These are phyloP conservation scores for Oncorhynchus clarkii DNA, from an alignment of 2,113 vertebrate genomes.

Conservation along the genomic window DNA sequence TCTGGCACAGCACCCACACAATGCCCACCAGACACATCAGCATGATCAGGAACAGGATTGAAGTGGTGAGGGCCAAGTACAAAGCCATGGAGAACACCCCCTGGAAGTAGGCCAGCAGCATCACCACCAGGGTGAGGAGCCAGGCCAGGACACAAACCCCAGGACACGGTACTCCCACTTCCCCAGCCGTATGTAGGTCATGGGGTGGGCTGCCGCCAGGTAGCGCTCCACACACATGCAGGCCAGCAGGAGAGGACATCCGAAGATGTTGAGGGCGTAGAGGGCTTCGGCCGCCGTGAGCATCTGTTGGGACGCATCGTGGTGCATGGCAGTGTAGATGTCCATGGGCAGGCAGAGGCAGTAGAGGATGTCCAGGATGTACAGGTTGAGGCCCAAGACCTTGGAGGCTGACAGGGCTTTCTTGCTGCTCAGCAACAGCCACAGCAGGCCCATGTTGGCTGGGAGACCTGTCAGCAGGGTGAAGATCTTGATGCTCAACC, in stretches of 20 bases:
- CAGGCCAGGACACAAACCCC: constrained; percentile 32
- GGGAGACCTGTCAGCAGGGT: constrained; percentile 21
- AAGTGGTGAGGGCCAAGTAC: constrained; percentile 15
- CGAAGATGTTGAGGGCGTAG: constrained; percentile 33
- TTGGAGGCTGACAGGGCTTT: constrained; percentile 40
- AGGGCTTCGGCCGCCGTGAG: not conserved
- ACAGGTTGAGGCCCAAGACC: constrained; percentile 48
- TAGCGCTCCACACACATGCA: constrained; percentile 62
- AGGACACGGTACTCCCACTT: constrained; percentile 29
- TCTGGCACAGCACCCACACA: constrained; percentile 18
- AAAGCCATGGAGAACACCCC: constrained; percentile 11
- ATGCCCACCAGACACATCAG: constrained; percentile 47
- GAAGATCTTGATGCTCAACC: constrained; percentile 23
- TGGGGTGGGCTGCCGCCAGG: constrained; percentile 36
- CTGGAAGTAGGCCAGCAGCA: not conserved
- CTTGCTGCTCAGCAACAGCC: constrained; percentile 38
- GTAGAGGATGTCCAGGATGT: constrained; percentile 33
- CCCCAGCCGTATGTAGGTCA: constrained; percentile 36
- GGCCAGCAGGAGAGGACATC: constrained; percentile 53
- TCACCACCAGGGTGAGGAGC: constrained; percentile 31
- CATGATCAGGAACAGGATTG: constrained; percentile 44
- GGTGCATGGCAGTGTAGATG: not conserved
- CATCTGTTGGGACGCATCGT: not conserved
- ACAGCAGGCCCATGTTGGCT: constrained; percentile 38
- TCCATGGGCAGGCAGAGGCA: constrained; percentile 37